Conservation (phyloP, 2,797 vertebrate species). For the Emydoidea blandingii region DNA sequence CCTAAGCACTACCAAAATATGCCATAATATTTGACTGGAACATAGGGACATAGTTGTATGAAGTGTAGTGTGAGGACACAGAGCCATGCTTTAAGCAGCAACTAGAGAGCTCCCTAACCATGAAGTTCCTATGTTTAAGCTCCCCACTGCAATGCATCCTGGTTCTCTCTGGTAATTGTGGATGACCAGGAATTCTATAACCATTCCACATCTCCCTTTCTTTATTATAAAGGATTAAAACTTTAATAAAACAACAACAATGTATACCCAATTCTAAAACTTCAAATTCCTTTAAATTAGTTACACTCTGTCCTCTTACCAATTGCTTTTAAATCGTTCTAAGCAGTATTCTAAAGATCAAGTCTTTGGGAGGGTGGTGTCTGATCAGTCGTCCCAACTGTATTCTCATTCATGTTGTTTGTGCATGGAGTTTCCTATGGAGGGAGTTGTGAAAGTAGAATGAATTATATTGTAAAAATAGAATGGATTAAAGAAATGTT, state of each 20-base stretch:
- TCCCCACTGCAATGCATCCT: background rate
- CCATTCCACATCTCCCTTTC: background rate
- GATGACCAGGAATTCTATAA: background rate
- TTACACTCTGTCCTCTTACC: no score
- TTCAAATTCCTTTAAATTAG: background rate
- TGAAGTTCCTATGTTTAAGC: background rate
- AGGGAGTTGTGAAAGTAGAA: no score
- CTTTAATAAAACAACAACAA: no score
- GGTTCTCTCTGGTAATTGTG: background rate
- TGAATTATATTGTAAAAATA: no score
- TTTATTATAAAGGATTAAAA: background rate
- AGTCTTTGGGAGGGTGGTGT: background rate
- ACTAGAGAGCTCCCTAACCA: background rate
- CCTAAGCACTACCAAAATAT: background rate
- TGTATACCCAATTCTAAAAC: background rate
- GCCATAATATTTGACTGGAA: background rate
- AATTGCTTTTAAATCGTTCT: background rate
- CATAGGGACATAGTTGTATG: background rate
- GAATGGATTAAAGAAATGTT: no score
- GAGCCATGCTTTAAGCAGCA: background rate
- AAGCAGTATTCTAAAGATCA: background rate
- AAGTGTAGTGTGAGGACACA: background rate
- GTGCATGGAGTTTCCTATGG: background rate
- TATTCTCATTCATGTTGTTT: background rate
- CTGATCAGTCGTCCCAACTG: background rate